Conservation (phyloP, 2,797 vertebrate genomes). For the Urophycis tenuis region DNA sequence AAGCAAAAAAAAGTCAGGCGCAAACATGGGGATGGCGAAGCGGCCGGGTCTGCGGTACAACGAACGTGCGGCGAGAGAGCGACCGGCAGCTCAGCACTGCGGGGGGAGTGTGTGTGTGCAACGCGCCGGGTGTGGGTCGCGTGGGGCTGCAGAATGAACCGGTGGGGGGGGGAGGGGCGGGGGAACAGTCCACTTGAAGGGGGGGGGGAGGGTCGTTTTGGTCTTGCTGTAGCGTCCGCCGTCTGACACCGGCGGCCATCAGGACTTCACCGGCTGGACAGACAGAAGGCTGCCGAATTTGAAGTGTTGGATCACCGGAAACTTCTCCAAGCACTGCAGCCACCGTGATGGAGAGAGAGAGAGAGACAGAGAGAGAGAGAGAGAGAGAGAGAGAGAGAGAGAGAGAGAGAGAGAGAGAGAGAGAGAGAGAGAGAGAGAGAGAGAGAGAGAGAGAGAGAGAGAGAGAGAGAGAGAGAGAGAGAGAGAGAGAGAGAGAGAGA, state of each 20-base stretch:
- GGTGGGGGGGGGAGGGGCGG: background rate
- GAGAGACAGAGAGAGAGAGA: background rate
- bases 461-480: too few relatives aligned
- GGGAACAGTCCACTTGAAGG: conserved; percentile 13
- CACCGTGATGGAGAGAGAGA: background rate
- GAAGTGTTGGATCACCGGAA: conserved; percentile 98
- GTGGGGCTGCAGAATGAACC: background rate
- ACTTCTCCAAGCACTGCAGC: conserved; percentile 94
- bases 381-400: background rate
- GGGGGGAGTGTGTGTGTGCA: background rate
- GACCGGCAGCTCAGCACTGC: background rate
- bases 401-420: too few relatives aligned
- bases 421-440: too few relatives aligned
- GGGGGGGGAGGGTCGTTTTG: conserved; percentile 32
- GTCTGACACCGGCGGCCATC: conserved; percentile 47
- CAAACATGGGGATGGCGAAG: too few relatives aligned
- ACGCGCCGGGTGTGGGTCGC: background rate
- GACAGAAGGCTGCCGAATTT: conserved; percentile 96
- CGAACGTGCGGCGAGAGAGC: too few relatives aligned
- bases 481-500: too few relatives aligned
- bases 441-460: too few relatives aligned
- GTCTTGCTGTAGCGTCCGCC: conserved; percentile 31
- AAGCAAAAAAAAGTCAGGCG: background rate
- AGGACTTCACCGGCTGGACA: conserved; percentile 84
- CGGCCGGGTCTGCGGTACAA: too few relatives aligned